These are phyloP conservation scores for Amiota mariae DNA, from an alignment of 2,888 invertebrate genomes.

Conservation along the genomic window DNA sequence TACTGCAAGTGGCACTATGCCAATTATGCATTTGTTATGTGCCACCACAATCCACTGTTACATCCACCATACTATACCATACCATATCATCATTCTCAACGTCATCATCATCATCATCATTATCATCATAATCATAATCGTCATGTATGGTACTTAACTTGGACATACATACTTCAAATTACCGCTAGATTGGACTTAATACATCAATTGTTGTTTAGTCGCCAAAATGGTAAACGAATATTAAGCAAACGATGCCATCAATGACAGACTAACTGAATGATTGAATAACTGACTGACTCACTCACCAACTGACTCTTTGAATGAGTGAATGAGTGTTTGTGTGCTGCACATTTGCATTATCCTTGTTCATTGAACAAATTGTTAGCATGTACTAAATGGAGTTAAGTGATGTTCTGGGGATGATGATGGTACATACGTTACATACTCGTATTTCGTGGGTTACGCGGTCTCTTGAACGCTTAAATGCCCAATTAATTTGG, in stretches of 20 bases:
- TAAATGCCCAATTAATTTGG: slow-evolving; percentile 49
- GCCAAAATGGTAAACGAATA: not conserved
- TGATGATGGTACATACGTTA: not conserved
- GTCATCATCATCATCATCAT: not conserved
- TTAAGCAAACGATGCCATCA: too few relatives aligned
- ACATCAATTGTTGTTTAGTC: slow-evolving; percentile 12
- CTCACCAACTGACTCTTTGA: not conserved
- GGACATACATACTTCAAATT: slow-evolving; percentile 22
- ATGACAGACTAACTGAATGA: too few relatives aligned
- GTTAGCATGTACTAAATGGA: too few relatives aligned
- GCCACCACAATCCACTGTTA: not conserved
- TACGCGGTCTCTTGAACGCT: slow-evolving; percentile 17
- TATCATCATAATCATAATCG: not conserved
- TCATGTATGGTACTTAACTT: not conserved
- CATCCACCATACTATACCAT: too few relatives aligned
- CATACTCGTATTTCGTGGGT: not conserved
- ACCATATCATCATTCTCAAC: too few relatives aligned
- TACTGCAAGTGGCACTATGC: slow-evolving; percentile 14
- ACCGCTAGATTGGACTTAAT: slow-evolving; percentile 11
- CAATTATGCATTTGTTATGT: slow-evolving; percentile 3
- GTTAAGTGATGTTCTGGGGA: not conserved
- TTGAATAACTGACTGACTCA: not conserved
- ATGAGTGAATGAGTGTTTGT: not conserved
- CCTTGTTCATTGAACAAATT: not conserved
- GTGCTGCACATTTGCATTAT: not conserved